Conservation (phyloP, 2,113 vertebrate genomes). For the Hypomesus transpacificus region DNA sequence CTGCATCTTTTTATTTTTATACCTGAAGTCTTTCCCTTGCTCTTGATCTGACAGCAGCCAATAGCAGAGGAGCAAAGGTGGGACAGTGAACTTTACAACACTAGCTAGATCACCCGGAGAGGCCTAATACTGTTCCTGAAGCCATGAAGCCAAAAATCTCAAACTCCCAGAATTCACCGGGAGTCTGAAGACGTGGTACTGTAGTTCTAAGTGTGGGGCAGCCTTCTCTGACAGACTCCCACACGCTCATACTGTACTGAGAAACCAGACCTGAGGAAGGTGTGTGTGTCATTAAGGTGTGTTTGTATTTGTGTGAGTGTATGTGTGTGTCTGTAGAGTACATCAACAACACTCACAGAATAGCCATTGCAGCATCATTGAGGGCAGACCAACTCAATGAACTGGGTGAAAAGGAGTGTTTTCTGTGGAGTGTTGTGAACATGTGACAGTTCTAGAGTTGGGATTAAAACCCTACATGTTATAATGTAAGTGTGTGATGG, state of each 20-base stretch:
- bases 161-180: slow-evolving; percentile 67
- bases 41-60: slow-evolving; percentile 45
- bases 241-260: slow-evolving; percentile 48
- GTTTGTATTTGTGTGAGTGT: slow-evolving; percentile 8
- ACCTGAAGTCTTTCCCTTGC: slow-evolving; percentile 22
- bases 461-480: no score
- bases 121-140: slow-evolving; percentile 76
- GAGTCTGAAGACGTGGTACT: slow-evolving; percentile 60
- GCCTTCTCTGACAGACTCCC: slow-evolving; percentile 46
- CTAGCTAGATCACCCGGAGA: slow-evolving; percentile 65
- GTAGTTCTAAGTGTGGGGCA: slow-evolving; percentile 58
- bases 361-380: background rate
- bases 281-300: slow-evolving; percentile 17
- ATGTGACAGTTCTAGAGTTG: slow-evolving; percentile 12
- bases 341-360: slow-evolving; percentile 36
- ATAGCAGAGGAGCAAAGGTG: slow-evolving; percentile 46
- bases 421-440: slow-evolving; percentile 28
- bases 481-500: background rate
- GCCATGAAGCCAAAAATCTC: slow-evolving; percentile 71
- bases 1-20: slow-evolving; percentile 5
- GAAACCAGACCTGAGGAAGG: slow-evolving; percentile 32
- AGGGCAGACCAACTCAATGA: no score
- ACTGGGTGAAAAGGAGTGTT: no score
- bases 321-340: no score
- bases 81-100: slow-evolving; percentile 46